Evolutionary conservation across 2,888 invertebrate genomes (phyloP).

Genomic region (Monoplex corrugatus): DNA sequence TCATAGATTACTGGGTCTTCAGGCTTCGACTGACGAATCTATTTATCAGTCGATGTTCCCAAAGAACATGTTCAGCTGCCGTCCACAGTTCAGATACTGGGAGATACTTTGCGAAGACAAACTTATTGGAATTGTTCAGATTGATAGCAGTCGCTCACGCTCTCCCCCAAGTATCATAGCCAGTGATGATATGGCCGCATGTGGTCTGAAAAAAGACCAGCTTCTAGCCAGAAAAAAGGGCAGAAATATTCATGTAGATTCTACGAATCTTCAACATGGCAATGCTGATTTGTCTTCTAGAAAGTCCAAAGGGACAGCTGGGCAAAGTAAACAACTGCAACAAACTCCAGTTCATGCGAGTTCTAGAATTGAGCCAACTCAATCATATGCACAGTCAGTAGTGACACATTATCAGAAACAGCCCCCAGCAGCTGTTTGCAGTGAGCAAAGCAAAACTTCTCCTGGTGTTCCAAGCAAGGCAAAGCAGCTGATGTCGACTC

Average conservation of each 20-base stretch:
- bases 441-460: neutral
- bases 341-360: neutral
- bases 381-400: conserved; percentile 15
- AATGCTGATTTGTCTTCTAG: neutral
- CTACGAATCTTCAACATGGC: conserved; percentile 37
- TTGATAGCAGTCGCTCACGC: conserved; percentile 49
- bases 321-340: neutral
- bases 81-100: conserved; percentile 52
- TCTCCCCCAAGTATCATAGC: conserved; percentile 53
- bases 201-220: conserved; percentile 45
- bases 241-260: conserved; percentile 49
- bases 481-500: neutral
- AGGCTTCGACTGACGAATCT: conserved; percentile 33
- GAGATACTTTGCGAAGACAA: conserved; percentile 40
- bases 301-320: neutral
- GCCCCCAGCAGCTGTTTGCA: neutral
- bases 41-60: conserved; percentile 52
- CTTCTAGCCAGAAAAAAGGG: conserved; percentile 52
- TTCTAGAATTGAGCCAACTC: neutral
- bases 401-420: neutral
- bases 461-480: neutral
- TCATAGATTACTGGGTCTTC: conserved; percentile 46
- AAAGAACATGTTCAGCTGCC: conserved; percentile 37
- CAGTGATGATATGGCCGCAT: conserved; percentile 17
- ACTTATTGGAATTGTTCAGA: conserved; percentile 55